Conservation (phyloP, 2,113 vertebrate species). For the Falcunculus frontatus region DNA sequence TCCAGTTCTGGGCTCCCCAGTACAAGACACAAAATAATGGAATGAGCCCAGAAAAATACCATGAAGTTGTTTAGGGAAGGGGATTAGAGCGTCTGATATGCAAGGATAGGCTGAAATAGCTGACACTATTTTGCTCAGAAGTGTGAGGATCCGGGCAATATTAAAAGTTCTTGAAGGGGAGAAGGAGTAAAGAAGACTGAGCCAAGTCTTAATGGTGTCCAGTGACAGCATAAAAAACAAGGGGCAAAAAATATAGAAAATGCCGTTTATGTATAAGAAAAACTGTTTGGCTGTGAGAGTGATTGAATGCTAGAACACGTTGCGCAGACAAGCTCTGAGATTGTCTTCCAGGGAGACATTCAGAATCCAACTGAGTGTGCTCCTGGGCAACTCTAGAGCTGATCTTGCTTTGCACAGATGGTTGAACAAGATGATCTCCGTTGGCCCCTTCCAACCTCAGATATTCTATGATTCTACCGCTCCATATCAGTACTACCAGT, state of each 20-base stretch:
- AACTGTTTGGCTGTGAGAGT: background rate
- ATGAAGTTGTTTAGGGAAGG: background rate
- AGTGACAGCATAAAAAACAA: background rate
- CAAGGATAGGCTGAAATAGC: background rate
- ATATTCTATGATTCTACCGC: background rate
- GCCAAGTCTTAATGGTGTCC: background rate
- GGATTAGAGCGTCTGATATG: background rate
- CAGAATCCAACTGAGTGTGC: background rate
- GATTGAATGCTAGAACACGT: background rate
- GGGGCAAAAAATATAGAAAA: background rate
- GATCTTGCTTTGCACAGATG: background rate
- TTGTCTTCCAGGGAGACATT: background rate
- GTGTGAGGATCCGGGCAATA: background rate
- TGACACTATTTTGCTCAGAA: background rate
- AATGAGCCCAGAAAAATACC: background rate
- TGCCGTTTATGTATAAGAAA: background rate
- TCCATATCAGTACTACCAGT: background rate
- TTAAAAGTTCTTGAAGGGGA: background rate
- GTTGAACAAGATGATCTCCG: background rate
- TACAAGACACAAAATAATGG: background rate
- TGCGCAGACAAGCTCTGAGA: fast-evolving
- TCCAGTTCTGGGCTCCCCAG: background rate
- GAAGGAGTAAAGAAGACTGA: background rate
- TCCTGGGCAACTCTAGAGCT: background rate
- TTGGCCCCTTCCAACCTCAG: background rate